Base-by-base conservation (phyloP, 2,113 vertebrate genomes). In the Coreoperca whiteheadi region DNA sequence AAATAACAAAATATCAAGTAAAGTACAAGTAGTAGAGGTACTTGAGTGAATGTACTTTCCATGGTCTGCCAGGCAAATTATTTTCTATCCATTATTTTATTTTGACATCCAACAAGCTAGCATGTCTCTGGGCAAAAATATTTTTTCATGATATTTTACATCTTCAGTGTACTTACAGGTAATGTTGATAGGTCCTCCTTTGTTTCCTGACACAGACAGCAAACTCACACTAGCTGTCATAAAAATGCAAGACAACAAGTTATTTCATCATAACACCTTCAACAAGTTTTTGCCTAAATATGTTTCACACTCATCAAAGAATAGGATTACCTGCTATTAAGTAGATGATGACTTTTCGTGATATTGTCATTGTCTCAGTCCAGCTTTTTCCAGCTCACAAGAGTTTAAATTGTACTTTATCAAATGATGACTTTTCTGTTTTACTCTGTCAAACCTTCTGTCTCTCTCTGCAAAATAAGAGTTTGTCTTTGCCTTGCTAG, bases 241-340 rank as follows among this genome's bases (percentile, higher is more conserved):
- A 20, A 60, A 79, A 68, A 81, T n/a, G n/a, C n/a, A 59, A 2
- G 12, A 0, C 2, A 74, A 30, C 4, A 39, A 14, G n/a, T 21
- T 23, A 54, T 77, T 56, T 56, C n/a, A 66, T 54, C 20, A 54
- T 3, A 57, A 66, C 21, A 53, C 1, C 43, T 6, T 60, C 30
- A 50, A 25, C 18, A 23, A 10, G 8, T 77, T 60, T 43, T 14
- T 53, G 15, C 23, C n/a, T 4, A 25, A 46, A 74, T 30, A 7
- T 50, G 20, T 64, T 28, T 54, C n/a, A 32, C 6, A 23, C 30
- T 16, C 8, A 23, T 56, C 20, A 65, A 53, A 73, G 1, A n/a
- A 51, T 76, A 50, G 46, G 4, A 15, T 81, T 80, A 92, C 90
- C 88, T 85, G 86, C 56, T 57, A 87, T 30, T 3, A 79, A n/a